Conservation (phyloP, 2,113 vertebrate genomes). For the Hassar affinis region DNA sequence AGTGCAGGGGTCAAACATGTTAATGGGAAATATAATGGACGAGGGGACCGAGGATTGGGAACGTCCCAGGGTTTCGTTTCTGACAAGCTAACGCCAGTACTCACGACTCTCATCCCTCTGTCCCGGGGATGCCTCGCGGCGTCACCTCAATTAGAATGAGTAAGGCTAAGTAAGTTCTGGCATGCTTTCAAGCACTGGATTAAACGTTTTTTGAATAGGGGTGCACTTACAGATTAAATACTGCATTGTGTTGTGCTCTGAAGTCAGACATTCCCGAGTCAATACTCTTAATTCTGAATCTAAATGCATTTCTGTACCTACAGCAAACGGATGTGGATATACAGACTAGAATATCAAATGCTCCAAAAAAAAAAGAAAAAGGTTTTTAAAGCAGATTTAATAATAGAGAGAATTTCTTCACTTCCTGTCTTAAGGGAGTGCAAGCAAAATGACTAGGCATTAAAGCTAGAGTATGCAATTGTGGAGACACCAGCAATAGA, state of each 20-base stretch:
- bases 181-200: background rate
- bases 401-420: background rate
- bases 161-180: background rate
- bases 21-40: slow-evolving; percentile 1
- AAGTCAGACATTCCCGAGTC: background rate
- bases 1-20: slow-evolving; percentile 2
- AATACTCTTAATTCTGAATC: background rate
- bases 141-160: background rate
- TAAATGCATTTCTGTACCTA: background rate
- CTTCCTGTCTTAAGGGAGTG: background rate
- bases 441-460: background rate
- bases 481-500: no score
- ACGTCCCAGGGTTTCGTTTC: background rate
- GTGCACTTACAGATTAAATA: background rate
- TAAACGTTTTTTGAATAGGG: background rate
- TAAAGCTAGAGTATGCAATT: background rate
- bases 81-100: background rate
- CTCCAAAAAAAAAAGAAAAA: background rate
- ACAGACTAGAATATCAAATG: background rate
- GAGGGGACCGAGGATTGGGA: background rate
- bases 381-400: background rate
- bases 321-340: background rate
- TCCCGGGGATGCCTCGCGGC: background rate
- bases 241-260: background rate
- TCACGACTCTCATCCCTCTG: background rate